These are phyloP conservation scores for Maniola jurtina DNA, from an alignment of 1,140 invertebrate genomes.

Conservation along the genomic window DNA sequence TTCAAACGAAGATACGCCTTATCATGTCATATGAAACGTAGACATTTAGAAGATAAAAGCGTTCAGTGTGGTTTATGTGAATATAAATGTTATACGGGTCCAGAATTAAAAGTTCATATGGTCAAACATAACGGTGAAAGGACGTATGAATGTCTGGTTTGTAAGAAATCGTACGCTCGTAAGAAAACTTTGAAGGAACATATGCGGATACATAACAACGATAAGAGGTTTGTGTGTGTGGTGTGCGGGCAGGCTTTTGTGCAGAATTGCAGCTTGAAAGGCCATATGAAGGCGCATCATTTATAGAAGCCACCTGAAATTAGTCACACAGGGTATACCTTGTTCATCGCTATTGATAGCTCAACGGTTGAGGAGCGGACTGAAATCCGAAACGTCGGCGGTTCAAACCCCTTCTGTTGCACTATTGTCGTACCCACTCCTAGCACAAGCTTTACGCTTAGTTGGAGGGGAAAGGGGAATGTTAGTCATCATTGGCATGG, in stretches of 20 bases:
- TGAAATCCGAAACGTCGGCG: too few relatives aligned
- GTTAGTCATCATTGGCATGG: too few relatives aligned
- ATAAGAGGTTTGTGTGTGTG: slow-evolving; percentile 71
- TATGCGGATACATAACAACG: slow-evolving; percentile 81
- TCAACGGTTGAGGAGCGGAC: too few relatives aligned
- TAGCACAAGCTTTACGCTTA: too few relatives aligned
- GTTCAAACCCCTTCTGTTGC: too few relatives aligned
- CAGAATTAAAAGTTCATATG: slow-evolving; percentile 79
- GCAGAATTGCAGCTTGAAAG: slow-evolving; percentile 56
- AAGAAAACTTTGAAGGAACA: slow-evolving; percentile 84
- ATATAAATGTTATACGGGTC: slow-evolving; percentile 48
- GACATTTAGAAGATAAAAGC: slow-evolving; percentile 52
- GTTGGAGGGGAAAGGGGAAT: too few relatives aligned
- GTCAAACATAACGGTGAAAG: slow-evolving; percentile 82
- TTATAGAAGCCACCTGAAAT: too few relatives aligned
- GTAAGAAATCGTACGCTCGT: slow-evolving; percentile 80
- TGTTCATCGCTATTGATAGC: too few relatives aligned
- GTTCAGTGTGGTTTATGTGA: slow-evolving; percentile 43
- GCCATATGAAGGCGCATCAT: slow-evolving; percentile 42
- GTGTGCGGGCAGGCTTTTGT: slow-evolving; percentile 73
- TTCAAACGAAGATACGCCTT: slow-evolving; percentile 40
- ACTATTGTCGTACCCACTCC: too few relatives aligned
- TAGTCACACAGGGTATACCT: too few relatives aligned
- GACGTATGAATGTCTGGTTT: slow-evolving; percentile 76
- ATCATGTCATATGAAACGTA: slow-evolving; percentile 40